Evolutionary conservation across 2,113 vertebrate genomes (phyloP), one percentile per base, ranked within the genome.

Genomic region (Myotis lucifugus): DNA sequence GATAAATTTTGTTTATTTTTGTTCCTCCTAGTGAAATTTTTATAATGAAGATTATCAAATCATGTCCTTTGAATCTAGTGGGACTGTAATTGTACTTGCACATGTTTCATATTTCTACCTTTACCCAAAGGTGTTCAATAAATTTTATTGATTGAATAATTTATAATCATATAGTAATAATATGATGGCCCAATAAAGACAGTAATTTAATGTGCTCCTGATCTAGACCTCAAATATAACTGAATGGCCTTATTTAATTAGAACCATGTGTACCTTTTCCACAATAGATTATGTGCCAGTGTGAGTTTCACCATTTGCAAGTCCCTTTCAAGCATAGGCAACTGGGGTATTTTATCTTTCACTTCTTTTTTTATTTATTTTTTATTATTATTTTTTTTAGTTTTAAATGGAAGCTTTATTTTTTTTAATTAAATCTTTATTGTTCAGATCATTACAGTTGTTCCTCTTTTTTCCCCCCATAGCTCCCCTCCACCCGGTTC

Each of bases 1-100:
- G 14, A 91, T 40, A 14, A 92, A 72, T 64, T 82, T 83, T 95
- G 11, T 13, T 86, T 83, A 83, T 91, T 79, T 89, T 86, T 92
- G 18, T 72, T n/a, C 6, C 13, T 72, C 8, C 23, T 42, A 5
- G 25, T 78, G 1, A 46, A 73, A 40, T 86, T 93, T 85, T 91
- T 54, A 86, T 40, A 73, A 70, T 32, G 82, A 85, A 72, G 4
- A 17, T 90, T 8, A 27, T 54, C 7, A 89, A 78, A 50, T 61
- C 27, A 21, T 85, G 9, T 6, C 8, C 56, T 88, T 91, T 93
- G n/a, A 6, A 77, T 76, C 74, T 78, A 81, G 5, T 59, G 5
- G 7, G 21, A 8, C 21, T 81, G 2, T n/a, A 94, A 29, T 10
- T 76, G 0, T 48, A 56, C 6, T 79, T 88, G 13, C 13, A 76